Base-by-base conservation (phyloP, 1,140 invertebrate species). In the Cherax quadricarinatus region DNA sequence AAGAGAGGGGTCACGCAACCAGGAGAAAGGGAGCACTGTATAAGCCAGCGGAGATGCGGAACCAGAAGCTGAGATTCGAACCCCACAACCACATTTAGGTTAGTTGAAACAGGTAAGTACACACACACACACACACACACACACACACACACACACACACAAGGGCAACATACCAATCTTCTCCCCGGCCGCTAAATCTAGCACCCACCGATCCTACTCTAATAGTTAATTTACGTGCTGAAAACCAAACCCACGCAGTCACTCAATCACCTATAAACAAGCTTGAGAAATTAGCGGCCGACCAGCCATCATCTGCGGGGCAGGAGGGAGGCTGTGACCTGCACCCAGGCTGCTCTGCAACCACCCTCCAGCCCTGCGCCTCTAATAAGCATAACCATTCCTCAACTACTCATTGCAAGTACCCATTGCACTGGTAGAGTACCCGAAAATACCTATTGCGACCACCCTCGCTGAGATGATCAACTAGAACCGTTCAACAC, bases 191-290 rank as follows among this genome's bases (percentile, higher is more conserved):
- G 89, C 89, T 78, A 91, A 86, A 91, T 86, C 89, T 86, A 86
- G 83, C 89, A 91, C 89, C 89, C 89, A 62, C 70, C 75, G 89
- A 91, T 80, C 84, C 84, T 91, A 57, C 89, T 91, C 85, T 91
- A 91, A 91, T 91, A 91, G 89, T 91, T 91, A 91, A 91, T 91
- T 91, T 91, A 91, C 89, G 89, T 91, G 89, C 84, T 91, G 89
- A 91, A 91, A 91, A 91, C 89, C 89, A 91, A 91, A 86, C 89
- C 89, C 84, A 91, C 89, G 84, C 83, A 91, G 89, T 91, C 89
- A 91, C 84, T 91, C 89, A 91, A 91, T 91, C 89, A 91, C 89
- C 89, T 30, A 91, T 91, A 91, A 91, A 91, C 89, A 91, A 91
- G 89, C 89, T 81, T 86, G 83, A 91, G 89, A 91, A 91, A 91